Base-by-base conservation (phyloP, 2,888 invertebrate genomes). In the Ochropleura leucogaster region DNA sequence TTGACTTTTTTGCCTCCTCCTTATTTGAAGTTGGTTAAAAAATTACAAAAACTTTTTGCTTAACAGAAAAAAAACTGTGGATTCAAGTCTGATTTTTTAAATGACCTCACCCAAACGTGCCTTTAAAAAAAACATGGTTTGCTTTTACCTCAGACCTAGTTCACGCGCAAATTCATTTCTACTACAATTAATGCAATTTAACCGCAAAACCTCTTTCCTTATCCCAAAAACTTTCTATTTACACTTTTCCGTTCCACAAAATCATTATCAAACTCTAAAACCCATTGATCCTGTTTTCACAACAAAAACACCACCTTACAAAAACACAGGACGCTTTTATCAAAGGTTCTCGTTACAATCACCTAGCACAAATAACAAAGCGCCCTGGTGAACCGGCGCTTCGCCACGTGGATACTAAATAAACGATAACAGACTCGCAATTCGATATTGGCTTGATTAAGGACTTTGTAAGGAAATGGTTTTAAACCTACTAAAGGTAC, bases 391-490 rank as follows among this genome's bases (percentile, higher is more conserved):
- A 68, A 72, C 53, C 44, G 40, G 60, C 49, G 53, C 16, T 57
- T 69, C 60, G 67, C 72, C 81, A 77, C 76, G 73, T 72, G 77
- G 77, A 68, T 79, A 74, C 75, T 78, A 86, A 86, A 86, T 74
- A 86, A 84, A 86, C 65, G 10, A 62, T 44, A 57, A 10, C 16
- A 86, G 83, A 74, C 85, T 81, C 84, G 83, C 81, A 84, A 86
- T 82, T 83, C 89, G 91, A 92, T 91, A 92, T 91, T 91, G 90
- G 89, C 82, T 87, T 85, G 82, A 88, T 90, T 90, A 90, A 90
- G 59, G 55, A 65, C 68, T 65, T 49, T 0, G 51, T 59, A 74
- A 66, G 64, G 49, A 62, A 63, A 63, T 30, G 20, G 46, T 14
- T 40, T 30, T 30, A 1, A 30, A 2, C 30, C 30, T 30, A 30